A percentile compares a stretch with the other conserved stretches of the same genome.
Evolutionary conservation across 1,140 invertebrate genomes (phyloP).

Genomic region (Drosophila lini): DNA sequence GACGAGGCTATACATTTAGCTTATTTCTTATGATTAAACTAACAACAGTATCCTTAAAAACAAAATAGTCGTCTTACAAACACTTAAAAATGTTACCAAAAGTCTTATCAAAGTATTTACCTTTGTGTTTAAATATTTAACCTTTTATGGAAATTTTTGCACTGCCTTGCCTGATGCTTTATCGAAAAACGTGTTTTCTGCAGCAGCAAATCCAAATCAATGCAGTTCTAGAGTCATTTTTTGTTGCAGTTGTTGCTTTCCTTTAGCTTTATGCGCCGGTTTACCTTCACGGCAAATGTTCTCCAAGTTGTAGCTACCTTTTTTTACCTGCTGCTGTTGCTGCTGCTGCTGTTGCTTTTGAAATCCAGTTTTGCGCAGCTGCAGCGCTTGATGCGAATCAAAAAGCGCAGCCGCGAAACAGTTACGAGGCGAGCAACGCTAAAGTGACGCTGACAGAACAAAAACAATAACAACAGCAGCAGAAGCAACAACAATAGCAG

Average conservation of each 20-base stretch:
- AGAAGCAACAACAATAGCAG: conserved; percentile 20
- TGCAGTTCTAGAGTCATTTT: conserved; percentile 57
- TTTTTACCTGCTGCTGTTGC: conserved; percentile 35
- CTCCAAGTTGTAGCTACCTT: conserved; percentile 28
- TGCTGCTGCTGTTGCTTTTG: conserved; percentile 57
- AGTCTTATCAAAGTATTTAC: neutral
- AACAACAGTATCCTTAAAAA: neutral
- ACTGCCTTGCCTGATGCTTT: conserved; percentile 16
- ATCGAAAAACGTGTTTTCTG: conserved; percentile 67
- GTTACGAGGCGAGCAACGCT: conserved; percentile 57
- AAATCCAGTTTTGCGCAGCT: conserved; percentile 81
- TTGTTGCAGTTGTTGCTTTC: conserved; percentile 16
- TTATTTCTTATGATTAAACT: too few relatives aligned
- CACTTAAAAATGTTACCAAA: neutral
- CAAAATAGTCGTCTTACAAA: neutral
- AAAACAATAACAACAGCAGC: conserved; percentile 21
- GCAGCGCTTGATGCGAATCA: conserved; percentile 51
- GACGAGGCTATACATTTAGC: neutral
- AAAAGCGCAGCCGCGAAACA: conserved; percentile 59
- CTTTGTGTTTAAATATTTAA: conserved; percentile 47
- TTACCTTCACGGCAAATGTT: conserved; percentile 71
- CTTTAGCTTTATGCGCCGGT: conserved; percentile 69
- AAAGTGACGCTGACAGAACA: conserved; percentile 23
- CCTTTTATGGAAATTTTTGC: conserved; percentile 51
- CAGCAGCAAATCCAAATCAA: conserved; percentile 62